Evolutionary conservation across 2,113 vertebrate species (phyloP).

Genomic region (Cololabis saira): DNA sequence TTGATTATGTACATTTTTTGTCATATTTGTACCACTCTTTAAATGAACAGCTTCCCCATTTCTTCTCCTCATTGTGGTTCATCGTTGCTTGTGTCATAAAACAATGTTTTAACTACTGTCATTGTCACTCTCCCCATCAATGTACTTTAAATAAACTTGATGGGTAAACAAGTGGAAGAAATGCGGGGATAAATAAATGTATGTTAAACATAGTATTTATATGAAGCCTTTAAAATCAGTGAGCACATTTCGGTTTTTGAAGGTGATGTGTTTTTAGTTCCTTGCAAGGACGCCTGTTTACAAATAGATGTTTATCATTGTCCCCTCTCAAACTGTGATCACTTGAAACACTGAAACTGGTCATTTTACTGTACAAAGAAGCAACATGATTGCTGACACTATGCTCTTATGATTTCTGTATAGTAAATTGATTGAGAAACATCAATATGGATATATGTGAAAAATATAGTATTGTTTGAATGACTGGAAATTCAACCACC

Average conservation of each 20-base stretch:
- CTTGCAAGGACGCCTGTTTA: conserved; percentile 50
- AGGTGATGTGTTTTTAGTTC: conserved; percentile 64
- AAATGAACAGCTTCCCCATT: conserved; percentile 15
- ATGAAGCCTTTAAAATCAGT: conserved; percentile 57
- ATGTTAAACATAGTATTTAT: conserved; percentile 70
- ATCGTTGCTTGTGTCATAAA: conserved; percentile 10
- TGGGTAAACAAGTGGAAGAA: neutral
- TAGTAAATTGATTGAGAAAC: conserved; percentile 38
- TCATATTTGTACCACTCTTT: conserved; percentile 9
- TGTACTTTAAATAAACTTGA: conserved; percentile 25
- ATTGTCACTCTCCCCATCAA: conserved; percentile 20
- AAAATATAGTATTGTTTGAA: conserved; percentile 55
- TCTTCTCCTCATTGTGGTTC: neutral
- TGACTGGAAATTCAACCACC: conserved; percentile 35
- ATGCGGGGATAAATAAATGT: conserved; percentile 28
- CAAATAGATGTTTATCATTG: conserved; percentile 55
- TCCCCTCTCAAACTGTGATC: conserved; percentile 26
- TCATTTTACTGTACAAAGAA: conserved; percentile 45
- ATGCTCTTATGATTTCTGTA: conserved; percentile 44
- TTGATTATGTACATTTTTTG: neutral
- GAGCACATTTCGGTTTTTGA: conserved; percentile 43
- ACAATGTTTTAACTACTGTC: conserved; percentile 12
- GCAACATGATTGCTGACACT: conserved; percentile 60
- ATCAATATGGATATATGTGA: conserved; percentile 46
- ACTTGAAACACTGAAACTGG: conserved; percentile 44